These are phyloP conservation scores for Pipistrellus pygmaeus DNA, from an alignment of 2,797 vertebrate species.

Conservation along the genomic window DNA sequence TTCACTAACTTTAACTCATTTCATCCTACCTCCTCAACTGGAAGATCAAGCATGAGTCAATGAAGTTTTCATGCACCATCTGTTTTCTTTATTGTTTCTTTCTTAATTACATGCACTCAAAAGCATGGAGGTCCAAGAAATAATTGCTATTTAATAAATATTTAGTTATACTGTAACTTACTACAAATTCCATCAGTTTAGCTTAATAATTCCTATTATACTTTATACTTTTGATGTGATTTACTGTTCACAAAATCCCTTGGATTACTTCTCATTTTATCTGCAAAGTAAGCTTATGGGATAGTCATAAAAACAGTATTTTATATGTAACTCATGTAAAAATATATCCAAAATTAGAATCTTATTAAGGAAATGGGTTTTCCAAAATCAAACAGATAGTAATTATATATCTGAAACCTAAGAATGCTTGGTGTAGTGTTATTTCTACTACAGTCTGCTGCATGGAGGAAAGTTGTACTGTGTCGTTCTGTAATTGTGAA, in stretches of 20 bases:
- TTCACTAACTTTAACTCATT: not conserved
- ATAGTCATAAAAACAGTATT: not conserved
- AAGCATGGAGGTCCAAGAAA: not conserved
- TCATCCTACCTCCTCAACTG: not conserved
- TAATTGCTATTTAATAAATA: not conserved
- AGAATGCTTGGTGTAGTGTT: not conserved
- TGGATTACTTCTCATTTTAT: slow-evolving; percentile 17
- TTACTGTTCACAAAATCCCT: not conserved
- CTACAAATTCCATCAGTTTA: not conserved
- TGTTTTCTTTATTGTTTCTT: not conserved
- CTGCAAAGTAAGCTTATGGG: not conserved
- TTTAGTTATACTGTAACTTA: not conserved
- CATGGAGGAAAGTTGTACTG: not conserved
- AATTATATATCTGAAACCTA: not conserved
- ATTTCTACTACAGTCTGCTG: not conserved
- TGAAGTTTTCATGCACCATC: not conserved
- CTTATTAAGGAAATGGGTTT: not conserved
- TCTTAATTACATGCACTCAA: not conserved
- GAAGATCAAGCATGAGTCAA: not conserved
- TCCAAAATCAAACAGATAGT: not conserved
- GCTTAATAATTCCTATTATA: not conserved
- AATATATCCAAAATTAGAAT: not conserved
- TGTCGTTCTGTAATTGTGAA: not conserved
- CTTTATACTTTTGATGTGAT: not conserved
- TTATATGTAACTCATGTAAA: not conserved